Evolutionary conservation across 1,140 invertebrate species (phyloP), one percentile per base, ranked within the genome.

Genomic region (Globodera rostochiensis): DNA sequence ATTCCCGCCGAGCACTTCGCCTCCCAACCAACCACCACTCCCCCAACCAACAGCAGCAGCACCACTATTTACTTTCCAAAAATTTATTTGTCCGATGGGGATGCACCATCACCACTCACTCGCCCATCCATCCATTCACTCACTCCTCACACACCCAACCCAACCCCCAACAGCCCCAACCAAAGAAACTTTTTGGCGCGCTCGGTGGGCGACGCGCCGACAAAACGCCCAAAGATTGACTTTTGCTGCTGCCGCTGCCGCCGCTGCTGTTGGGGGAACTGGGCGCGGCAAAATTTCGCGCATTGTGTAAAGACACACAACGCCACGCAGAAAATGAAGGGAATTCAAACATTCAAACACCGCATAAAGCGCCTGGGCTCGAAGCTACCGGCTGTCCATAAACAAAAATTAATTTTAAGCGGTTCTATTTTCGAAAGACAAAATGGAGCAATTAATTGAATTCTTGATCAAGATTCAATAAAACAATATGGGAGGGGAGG

Each of bases 41-140:
- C 57, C 9, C 57, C 57, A 11, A 11, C 57, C 13, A 60, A 11
- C 57, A 60, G 13, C 57, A 60, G 11, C 57, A 60, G 9, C 57
- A 60, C 57, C 57, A 60, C 57, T 60, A 60, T 60, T 60, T 60
- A 60, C 57, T 60, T 60, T 60, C 57, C 57, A 60, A 60, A 60
- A 60, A 60, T 60, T 60, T 60, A 60, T 60, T 60, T 60, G 57
- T 60, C 57, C 57, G 57, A 60, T 60, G 57, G 57, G 57, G n/a
- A n/a, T n/a, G n/a, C n/a, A 53, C 50, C 50, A 53, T 13, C 50
- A 53, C 50, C 57, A 60, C 57, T 60, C 57, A 60, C 57, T 60
- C 57, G 57, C 57, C 57, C 57, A 60, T 50, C 50, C 50, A 50
- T 50, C 50, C 50, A 50, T 50, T 50, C 50, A 50, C 50, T 50